A percentile compares a stretch with the other conserved stretches of the same genome.
Conservation (phyloP, 2,113 vertebrate species). For the Trematomus loennbergii region DNA sequence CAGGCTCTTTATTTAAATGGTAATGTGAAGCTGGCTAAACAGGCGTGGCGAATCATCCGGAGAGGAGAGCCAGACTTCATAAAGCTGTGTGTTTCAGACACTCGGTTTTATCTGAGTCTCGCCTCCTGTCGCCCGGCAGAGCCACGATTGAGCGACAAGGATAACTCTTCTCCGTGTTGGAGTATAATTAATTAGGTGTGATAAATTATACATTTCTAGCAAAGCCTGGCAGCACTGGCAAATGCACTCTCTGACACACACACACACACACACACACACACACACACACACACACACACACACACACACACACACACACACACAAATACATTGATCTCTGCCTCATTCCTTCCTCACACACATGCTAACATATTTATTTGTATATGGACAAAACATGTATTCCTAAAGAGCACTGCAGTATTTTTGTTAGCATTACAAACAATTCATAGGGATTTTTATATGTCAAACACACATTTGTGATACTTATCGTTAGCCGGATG, state of each 20-base stretch:
- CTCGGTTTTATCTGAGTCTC: constrained; percentile 71
- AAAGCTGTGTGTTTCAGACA: constrained; percentile 50
- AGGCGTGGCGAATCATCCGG: constrained; percentile 64
- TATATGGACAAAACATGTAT: too few species aligned
- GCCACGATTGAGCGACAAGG: constrained; percentile 75
- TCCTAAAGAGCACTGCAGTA: too few species aligned
- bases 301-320: constrained; percentile 7
- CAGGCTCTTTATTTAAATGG: constrained; percentile 82
- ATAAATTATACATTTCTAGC: constrained; percentile 88
- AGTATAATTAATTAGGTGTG: constrained; percentile 89
- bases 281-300: constrained; percentile 5
- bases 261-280: constrained; percentile 41
- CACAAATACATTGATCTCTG: not conserved
- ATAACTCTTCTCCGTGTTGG: constrained; percentile 81
- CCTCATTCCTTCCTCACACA: not conserved
- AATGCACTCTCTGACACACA: constrained; percentile 2
- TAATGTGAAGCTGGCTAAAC: constrained; percentile 78
- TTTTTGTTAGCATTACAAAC: too few species aligned
- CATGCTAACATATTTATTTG: not conserved
- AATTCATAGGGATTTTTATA: too few species aligned
- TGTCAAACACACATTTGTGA: too few species aligned
- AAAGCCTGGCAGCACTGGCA: constrained; percentile 37
- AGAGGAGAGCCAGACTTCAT: constrained; percentile 71
- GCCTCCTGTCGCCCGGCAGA: constrained; percentile 57
- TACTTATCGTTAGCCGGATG: too few species aligned